These are phyloP conservation scores for Jaculus jaculus DNA, from an alignment of 2,113 vertebrate species.

Conservation along the genomic window DNA sequence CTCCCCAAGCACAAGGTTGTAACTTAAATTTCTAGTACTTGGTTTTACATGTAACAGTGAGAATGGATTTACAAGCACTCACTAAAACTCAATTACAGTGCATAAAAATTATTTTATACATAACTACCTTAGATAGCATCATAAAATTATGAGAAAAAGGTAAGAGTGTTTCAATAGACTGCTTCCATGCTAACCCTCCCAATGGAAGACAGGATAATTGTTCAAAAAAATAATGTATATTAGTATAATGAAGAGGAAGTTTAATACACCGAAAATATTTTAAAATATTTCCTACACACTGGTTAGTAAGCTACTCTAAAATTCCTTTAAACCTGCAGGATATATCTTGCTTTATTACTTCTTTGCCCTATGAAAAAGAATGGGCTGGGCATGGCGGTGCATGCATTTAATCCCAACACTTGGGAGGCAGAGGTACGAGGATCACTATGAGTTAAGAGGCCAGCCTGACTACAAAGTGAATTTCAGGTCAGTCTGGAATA, in stretches of 20 bases:
- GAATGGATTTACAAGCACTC: too few relatives aligned
- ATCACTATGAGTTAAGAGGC: too few relatives aligned
- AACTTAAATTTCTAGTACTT: constrained; percentile 55
- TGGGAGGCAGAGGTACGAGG: too few relatives aligned
- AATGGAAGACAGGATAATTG: constrained; percentile 25
- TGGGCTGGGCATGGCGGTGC: too few relatives aligned
- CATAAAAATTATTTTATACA: constrained; percentile 40
- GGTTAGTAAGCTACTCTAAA: constrained; percentile 46
- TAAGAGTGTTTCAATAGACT: background rate
- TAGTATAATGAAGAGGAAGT: constrained; percentile 47
- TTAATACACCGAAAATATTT: constrained; percentile 44
- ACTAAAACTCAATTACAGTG: constrained; percentile 21
- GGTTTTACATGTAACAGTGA: constrained; percentile 22
- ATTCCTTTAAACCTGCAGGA: constrained; percentile 39
- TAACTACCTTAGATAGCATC: background rate
- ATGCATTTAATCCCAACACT: too few relatives aligned
- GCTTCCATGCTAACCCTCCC: constrained; percentile 34
- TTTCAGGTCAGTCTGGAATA: too few relatives aligned
- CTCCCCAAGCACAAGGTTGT: constrained; percentile 11
- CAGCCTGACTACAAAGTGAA: too few relatives aligned
- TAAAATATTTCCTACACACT: constrained; percentile 40
- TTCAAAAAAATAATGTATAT: constrained; percentile 65
- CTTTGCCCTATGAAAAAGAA: background rate
- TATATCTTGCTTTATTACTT: constrained; percentile 21
- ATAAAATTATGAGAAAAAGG: constrained; percentile 43